Evolutionary conservation across 2,888 invertebrate species (phyloP).

Genomic region (Cryptus armator): DNA sequence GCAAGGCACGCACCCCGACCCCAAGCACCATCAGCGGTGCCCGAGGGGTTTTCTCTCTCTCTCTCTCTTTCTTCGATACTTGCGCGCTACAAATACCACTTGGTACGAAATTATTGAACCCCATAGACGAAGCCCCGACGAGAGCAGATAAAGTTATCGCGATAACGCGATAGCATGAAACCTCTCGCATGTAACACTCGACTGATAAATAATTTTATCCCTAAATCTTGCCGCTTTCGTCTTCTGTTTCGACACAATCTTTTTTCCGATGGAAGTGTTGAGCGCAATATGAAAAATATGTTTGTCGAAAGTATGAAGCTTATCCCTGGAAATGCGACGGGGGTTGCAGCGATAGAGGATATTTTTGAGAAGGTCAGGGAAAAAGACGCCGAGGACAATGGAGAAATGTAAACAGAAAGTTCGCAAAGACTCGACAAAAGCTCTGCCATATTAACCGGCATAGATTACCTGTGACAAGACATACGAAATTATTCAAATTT

Average conservation of each 20-base stretch:
- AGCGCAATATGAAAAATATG: not conserved
- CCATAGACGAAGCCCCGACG: slow-evolving; percentile 10
- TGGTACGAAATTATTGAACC: slow-evolving; percentile 50
- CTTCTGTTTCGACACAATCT: not conserved
- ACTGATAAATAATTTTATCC: slow-evolving; percentile 5
- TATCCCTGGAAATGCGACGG: no score
- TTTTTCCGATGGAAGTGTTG: no score
- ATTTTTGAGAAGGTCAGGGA: no score
- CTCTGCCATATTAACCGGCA: no score
- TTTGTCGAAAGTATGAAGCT: not conserved
- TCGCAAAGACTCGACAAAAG: no score
- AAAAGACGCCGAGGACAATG: no score
- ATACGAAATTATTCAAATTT: no score
- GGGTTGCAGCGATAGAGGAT: no score
- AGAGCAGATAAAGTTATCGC: slow-evolving; percentile 30
- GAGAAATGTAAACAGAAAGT: no score
- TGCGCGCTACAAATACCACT: slow-evolving; percentile 18
- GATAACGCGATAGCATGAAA: slow-evolving; percentile 1
- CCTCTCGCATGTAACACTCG: slow-evolving; percentile 5
- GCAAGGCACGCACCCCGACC: slow-evolving; percentile 58
- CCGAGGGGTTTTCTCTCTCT: slow-evolving; percentile 2
- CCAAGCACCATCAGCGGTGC: slow-evolving; percentile 18
- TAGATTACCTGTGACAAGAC: no score
- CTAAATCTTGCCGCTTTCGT: not conserved
- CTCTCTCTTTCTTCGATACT: not conserved